Evolutionary conservation across 2,888 invertebrate species (phyloP).

Genomic region (Hirtodrosophila trivittata): DNA sequence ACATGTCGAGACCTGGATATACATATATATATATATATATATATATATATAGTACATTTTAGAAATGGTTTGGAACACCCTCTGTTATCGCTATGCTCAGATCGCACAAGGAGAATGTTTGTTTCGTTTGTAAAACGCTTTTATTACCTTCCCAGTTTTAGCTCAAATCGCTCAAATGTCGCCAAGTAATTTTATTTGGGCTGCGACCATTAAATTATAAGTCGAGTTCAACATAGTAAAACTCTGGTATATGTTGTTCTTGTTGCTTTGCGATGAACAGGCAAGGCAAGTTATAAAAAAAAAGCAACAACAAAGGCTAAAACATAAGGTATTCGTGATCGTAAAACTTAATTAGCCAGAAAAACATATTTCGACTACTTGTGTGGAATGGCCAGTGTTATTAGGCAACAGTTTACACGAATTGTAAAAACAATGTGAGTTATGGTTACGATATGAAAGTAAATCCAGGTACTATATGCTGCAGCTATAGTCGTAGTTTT

Average conservation of each 20-base stretch:
- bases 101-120: not conserved
- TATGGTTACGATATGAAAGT: too few relatives aligned
- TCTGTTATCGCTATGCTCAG: not conserved
- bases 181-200: slow-evolving; percentile 4
- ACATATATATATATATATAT: not conserved
- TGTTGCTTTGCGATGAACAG: not conserved
- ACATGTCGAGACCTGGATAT: not conserved
- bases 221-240: not conserved
- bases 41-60: not conserved
- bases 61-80: too few relatives aligned
- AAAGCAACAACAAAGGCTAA: not conserved
- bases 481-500: too few relatives aligned
- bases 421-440: too few relatives aligned
- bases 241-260: not conserved
- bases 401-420: too few relatives aligned
- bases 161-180: not conserved
- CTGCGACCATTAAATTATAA: slow-evolving; percentile 20
- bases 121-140: slow-evolving; percentile 11
- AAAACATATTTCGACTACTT: slow-evolving; percentile 22
- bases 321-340: slow-evolving; percentile 25
- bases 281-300: slow-evolving; percentile 10
- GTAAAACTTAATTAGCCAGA: slow-evolving; percentile 59
- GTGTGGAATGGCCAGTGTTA: too few relatives aligned
- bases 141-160: slow-evolving; percentile 11
- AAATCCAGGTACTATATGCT: too few relatives aligned